Evolutionary conservation across 2,113 vertebrate genomes (phyloP), one percentile per base, ranked within the genome.

Genomic region (Chiloscyllium plagiosum): DNA sequence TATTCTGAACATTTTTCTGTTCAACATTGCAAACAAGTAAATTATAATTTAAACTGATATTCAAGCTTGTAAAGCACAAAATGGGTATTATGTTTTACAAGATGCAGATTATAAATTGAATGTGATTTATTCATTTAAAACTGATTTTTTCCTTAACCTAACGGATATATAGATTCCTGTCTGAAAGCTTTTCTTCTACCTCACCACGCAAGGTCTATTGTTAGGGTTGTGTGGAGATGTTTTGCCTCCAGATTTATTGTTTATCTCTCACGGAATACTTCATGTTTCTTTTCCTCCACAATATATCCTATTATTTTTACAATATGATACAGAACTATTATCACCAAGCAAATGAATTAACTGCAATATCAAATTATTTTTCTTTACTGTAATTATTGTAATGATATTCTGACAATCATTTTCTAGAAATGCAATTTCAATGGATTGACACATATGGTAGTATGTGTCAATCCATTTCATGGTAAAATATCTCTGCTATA

Each of bases 361-460:
- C 19, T 92, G 87, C 33, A n/a, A 92, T 92, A 92, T 92, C 19
- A 92, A 92, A 92, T 92, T 66, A 92, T 61, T 92, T 65, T 92
- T 61, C 52, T 92, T 66, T 65, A 66, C 3, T 66, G 66, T 66
- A 66, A 37, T 37, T 22, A 66, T 17, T 66, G 33, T 92, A 92
- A 37, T 89, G 26, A 89, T 37, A 15, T 20, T 66, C 29, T 92
- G 89, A 93, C 89, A 93, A 93, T 93, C 61, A 66, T 61, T 20
- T 93, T 93, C 61, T 7, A 20, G 29, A 66, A 93, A 93, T 37
- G 15, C 66, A 93, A 66, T 66, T 68, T 93, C 61, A 93, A 66
- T 42, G 61, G 61, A 37, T 6, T 42, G 61, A 93, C 65, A 92
- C 29, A 93, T 66, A 90, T 52, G 8, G 52, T 3, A 65, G 29